Evolutionary conservation across 2,888 invertebrate species (phyloP).

Genomic region (Onchidella celtica): DNA sequence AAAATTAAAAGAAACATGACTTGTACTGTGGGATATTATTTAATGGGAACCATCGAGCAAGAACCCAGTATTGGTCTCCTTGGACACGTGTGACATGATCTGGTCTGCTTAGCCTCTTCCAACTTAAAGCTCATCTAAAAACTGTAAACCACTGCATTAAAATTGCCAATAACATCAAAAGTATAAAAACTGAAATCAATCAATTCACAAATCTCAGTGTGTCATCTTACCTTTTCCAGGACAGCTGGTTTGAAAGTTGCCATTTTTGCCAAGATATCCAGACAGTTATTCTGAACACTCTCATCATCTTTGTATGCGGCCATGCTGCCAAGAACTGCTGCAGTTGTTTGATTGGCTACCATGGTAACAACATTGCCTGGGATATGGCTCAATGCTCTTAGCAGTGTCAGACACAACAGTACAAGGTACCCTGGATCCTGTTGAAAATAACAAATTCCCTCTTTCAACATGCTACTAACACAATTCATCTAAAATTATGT

Average conservation of each 20-base stretch:
- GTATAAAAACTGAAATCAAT: no score
- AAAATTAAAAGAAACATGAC: no score
- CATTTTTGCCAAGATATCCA: slow-evolving; percentile 71
- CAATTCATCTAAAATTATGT: no score
- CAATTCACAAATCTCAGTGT: no score
- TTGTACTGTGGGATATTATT: no score
- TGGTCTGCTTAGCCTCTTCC: no score
- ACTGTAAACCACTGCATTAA: no score
- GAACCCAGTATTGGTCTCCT: no score
- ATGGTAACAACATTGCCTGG: slow-evolving; percentile 64
- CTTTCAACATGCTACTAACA: neutral
- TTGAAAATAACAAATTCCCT: slow-evolving; percentile 29
- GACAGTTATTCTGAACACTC: slow-evolving; percentile 68
- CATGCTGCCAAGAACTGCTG: slow-evolving; percentile 73
- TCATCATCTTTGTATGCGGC: slow-evolving; percentile 62
- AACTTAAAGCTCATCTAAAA: no score
- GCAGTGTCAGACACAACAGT: slow-evolving; percentile 65
- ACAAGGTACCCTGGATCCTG: slow-evolving; percentile 70
- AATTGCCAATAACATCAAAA: no score
- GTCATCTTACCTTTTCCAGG: slow-evolving; percentile 63
- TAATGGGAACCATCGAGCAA: no score
- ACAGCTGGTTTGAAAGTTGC: slow-evolving; percentile 65
- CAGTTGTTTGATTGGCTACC: slow-evolving; percentile 63
- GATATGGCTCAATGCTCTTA: slow-evolving; percentile 72
- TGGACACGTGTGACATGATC: no score